Percentiles rank a stretch among this genome's conserved stretches.
Conservation (phyloP, 30 jellyfish, hydroid and myxozoan genomes). For the Hydra vulgaris region DNA sequence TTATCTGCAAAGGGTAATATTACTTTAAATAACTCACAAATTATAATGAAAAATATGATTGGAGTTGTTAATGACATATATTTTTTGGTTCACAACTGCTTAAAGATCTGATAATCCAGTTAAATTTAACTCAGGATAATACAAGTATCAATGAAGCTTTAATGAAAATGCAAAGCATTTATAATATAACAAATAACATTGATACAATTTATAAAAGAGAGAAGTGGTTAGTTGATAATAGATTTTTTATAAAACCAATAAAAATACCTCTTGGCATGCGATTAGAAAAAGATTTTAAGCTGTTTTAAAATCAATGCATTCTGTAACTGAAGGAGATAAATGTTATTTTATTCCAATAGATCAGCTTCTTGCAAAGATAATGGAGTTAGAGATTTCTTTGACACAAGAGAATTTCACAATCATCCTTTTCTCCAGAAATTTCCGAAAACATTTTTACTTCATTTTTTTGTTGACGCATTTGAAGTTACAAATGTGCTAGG, state of each 20-base stretch:
- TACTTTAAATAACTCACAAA: too few species aligned
- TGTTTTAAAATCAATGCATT: background rate
- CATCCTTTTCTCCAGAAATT: background rate
- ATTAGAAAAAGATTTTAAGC: background rate
- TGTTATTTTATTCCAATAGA: background rate
- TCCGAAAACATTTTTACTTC: background rate
- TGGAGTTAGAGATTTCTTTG: background rate
- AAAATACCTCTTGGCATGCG: background rate
- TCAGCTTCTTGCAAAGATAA: background rate
- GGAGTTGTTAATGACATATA: background rate
- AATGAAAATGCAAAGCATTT: background rate
- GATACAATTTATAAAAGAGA: background rate
- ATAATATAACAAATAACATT: background rate
- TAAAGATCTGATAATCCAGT: background rate
- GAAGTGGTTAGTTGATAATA: background rate
- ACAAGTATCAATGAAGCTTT: background rate
- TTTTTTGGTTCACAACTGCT: background rate
- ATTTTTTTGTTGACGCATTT: background rate
- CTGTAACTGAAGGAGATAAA: background rate
- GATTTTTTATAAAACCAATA: background rate
- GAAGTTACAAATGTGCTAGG: background rate
- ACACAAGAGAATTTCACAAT: background rate
- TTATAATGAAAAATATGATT: too few species aligned
- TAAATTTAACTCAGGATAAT: background rate
- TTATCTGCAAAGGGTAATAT: too few species aligned